Conservation (phyloP, 2,113 vertebrate species). For the Pygathrix nemaeus region DNA sequence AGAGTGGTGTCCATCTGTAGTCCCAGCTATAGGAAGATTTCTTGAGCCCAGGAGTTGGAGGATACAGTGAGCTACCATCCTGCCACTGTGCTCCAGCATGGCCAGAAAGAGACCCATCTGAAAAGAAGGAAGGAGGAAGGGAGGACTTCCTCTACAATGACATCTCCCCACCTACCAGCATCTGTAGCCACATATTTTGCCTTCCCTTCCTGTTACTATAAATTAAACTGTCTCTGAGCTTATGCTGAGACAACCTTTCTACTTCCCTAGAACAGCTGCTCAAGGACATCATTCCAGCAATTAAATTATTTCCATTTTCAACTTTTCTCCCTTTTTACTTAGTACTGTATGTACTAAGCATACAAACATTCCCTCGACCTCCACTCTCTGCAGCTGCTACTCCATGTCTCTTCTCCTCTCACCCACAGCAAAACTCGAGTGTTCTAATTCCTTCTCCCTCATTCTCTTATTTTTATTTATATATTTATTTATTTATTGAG, state of each 20-base stretch:
- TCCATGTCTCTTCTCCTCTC: neutral
- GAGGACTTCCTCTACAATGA: neutral
- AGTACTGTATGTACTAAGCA: neutral
- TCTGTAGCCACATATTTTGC: neutral
- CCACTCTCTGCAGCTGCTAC: neutral
- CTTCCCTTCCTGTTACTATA: neutral
- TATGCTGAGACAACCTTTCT: neutral
- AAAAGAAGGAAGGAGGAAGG: neutral
- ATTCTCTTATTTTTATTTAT: neutral
- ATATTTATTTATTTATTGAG: too few relatives aligned
- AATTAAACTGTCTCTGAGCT: neutral
- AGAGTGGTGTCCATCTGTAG: neutral
- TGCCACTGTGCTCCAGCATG: neutral
- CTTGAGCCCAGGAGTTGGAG: neutral
- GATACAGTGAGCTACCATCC: neutral
- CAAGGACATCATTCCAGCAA: neutral
- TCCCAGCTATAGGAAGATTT: neutral
- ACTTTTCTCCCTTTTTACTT: neutral
- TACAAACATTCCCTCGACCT: neutral
- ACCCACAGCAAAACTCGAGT: neutral
- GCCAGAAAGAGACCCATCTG: neutral
- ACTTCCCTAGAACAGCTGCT: neutral
- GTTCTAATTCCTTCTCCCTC: neutral
- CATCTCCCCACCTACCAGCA: neutral
- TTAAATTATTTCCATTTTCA: neutral